These are phyloP conservation scores for Merluccius polli DNA, from an alignment of 2,797 vertebrate species.

Conservation along the genomic window DNA sequence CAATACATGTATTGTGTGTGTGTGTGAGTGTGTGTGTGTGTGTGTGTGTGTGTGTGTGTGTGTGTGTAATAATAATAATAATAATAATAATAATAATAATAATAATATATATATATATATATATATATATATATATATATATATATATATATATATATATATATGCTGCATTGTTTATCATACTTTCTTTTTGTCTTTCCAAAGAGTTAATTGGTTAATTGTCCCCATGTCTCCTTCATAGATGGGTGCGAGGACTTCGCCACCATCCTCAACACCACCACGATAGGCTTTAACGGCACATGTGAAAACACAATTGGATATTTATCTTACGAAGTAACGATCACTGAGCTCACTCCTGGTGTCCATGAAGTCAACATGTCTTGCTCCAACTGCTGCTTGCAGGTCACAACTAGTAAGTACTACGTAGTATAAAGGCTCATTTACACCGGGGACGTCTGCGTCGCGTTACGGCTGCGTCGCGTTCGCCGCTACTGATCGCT, in stretches of 20 bases:
- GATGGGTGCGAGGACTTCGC: neutral
- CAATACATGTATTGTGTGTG: neutral
- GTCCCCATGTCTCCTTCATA: neutral
- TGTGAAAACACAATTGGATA: fast-evolving
- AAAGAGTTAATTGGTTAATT: neutral
- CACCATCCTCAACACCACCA: neutral
- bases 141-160: too few species aligned
- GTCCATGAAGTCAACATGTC: neutral
- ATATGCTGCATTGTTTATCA: too few species aligned
- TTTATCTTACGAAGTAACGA: fast-evolving
- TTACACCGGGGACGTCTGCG: too few species aligned
- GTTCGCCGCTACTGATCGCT: too few species aligned
- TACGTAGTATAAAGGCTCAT: too few species aligned
- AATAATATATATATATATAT: too few species aligned
- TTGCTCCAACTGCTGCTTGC: slow-evolving; percentile 23
- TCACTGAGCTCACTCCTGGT: slow-evolving; percentile 34
- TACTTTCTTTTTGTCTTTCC: too few species aligned
- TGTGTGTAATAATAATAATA: too few species aligned
- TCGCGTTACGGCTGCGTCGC: too few species aligned
- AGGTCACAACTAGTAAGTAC: slow-evolving; percentile 45
- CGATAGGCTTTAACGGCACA: fast-evolving
- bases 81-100: too few species aligned
- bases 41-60: neutral
- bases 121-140: too few species aligned
- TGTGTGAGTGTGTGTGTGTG: neutral